A percentile compares a stretch with the other conserved stretches of the same genome.
Conservation (phyloP, 2,113 vertebrate genomes). For the Paratilapia polleni region DNA sequence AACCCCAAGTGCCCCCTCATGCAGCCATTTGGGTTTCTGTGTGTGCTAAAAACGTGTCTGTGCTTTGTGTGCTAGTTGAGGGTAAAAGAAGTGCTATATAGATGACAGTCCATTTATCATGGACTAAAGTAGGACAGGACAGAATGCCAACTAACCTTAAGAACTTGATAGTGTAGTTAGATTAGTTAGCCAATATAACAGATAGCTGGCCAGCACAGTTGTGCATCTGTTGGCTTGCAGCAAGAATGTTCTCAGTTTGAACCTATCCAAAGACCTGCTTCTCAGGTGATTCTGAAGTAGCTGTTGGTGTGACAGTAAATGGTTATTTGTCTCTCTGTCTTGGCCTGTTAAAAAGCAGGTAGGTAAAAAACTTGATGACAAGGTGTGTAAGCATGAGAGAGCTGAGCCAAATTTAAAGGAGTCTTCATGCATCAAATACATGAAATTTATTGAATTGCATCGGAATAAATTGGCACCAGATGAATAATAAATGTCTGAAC, state of each 20-base stretch:
- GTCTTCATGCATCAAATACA: background rate
- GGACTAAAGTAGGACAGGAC: no score
- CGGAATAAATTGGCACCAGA: background rate
- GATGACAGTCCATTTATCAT: no score
- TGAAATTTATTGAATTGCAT: background rate
- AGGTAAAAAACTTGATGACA: background rate
- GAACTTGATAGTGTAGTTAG: no score
- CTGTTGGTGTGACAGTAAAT: background rate
- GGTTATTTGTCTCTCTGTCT: background rate
- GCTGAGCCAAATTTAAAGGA: background rate
- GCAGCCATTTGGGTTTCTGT: no score
- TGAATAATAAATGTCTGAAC: background rate
- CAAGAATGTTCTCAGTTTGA: background rate
- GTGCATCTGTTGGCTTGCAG: no score
- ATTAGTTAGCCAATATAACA: background rate
- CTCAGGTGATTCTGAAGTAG: background rate
- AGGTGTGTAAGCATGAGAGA: background rate
- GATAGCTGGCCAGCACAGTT: background rate
- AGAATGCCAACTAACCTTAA: no score
- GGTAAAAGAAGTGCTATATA: no score
- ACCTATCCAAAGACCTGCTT: background rate
- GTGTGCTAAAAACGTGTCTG: no score
- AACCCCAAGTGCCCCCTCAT: no score
- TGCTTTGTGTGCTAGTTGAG: no score
- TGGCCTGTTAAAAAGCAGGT: background rate